Percentiles rank a stretch among this genome's conserved stretches.
Evolutionary conservation across 2,888 invertebrate genomes (phyloP).

Genomic region (Lapara coniferarum): DNA sequence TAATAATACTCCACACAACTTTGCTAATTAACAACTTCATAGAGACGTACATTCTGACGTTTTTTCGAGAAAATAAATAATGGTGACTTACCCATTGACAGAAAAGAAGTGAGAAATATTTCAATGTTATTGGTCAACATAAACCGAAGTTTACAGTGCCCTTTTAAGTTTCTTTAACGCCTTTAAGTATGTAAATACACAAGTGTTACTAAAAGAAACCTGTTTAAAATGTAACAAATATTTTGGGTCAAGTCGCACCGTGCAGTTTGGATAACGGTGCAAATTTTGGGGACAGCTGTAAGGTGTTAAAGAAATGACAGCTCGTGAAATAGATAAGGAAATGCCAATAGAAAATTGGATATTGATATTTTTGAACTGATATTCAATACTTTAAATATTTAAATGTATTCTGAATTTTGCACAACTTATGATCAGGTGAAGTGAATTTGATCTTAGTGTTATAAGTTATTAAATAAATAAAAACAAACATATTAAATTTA

Average conservation of each 20-base stretch:
- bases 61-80: too few relatives aligned
- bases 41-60: too few relatives aligned
- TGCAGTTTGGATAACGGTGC: constrained; percentile 6
- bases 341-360: neutral
- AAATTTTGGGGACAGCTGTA: neutral
- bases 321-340: neutral
- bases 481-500: too few relatives aligned
- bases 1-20: too few relatives aligned
- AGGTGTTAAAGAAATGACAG: too few relatives aligned
- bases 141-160: neutral
- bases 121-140: neutral
- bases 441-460: too few relatives aligned
- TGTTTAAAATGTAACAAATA: constrained; percentile 3
- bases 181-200: neutral
- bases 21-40: too few relatives aligned
- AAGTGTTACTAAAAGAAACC: neutral
- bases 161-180: constrained; percentile 14
- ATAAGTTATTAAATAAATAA: too few relatives aligned
- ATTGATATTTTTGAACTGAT: too few relatives aligned
- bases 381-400: too few relatives aligned
- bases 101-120: neutral
- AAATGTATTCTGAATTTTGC: too few relatives aligned
- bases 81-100: neutral
- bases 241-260: neutral
- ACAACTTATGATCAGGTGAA: too few relatives aligned